Evolutionary conservation across 2,888 invertebrate genomes (phyloP), one percentile per base, ranked within the genome.

Genomic region (Eubasilissa splendida): DNA sequence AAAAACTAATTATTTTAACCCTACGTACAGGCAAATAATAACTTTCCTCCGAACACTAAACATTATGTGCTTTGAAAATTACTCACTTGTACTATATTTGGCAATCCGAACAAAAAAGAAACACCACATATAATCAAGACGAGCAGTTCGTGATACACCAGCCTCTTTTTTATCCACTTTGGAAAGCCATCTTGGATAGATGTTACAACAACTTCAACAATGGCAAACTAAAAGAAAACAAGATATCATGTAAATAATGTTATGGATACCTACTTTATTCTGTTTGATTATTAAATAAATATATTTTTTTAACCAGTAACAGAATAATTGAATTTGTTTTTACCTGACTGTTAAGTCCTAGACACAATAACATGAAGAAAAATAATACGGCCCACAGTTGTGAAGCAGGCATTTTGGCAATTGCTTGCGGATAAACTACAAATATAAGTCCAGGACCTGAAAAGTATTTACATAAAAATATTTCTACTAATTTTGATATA

Each of bases 141-240:
- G 80, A 97, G 88, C 80, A 97, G 90, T 88, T 97, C 97, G 86
- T 97, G 97, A 86, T 96, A 96, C 84, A 96, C 94, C 77, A 97
- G 91, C 86, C 93, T 93, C 85, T 92, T 94, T 86, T 95, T 95
- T 81, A 97, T 96, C 94, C 95, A 95, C 83, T 94, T 93, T 0
- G 96, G 96, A 87, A 97, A 97, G 50, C 97, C 97, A 87, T 98
- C 98, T 89, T 97, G 96, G 85, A 98, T 95, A 7, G 97, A 96
- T 3, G 97, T 97, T 2, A 97, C 96, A 3, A 98, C 96, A 7
- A 97, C 97, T 90, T 98, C 97, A 70, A 97, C 97, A 83, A 97
- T 96, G 54, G 97, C 97, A 89, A 98, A 97, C 96, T 97, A 90
- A 84, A 93, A 92, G 50, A 22, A 63, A 59, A 68, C 5, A 70